phyloP scores from a whole-genome alignment of 92 coral and sea anemone species.

The Pocillopora grandis region DNA sequence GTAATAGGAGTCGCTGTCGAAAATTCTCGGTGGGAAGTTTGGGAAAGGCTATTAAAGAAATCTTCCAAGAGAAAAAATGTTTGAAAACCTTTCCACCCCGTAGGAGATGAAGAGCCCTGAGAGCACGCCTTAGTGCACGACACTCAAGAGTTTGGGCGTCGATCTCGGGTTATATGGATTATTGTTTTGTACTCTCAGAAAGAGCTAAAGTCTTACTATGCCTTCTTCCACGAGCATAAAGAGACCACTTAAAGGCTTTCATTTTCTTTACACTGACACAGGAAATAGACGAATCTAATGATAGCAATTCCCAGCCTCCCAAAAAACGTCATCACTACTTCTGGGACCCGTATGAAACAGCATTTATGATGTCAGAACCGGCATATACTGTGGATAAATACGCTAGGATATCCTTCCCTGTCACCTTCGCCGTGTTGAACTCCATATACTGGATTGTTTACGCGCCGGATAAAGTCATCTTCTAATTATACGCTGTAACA shows the following conservation, averaged over 20 bases:
- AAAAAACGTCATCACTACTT: slow-evolving; percentile 58
- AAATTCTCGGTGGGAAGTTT: too few relatives aligned
- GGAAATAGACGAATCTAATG: slow-evolving; percentile 27
- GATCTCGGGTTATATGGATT: too few relatives aligned
- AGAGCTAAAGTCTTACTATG: too few relatives aligned
- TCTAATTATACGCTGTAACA: slow-evolving; percentile 17
- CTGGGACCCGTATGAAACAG: slow-evolving; percentile 75
- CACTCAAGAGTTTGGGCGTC: too few relatives aligned
- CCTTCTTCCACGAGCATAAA: background rate
- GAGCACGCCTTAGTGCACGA: too few relatives aligned
- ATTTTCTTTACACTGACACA: background rate
- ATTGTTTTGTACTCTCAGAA: too few relatives aligned
- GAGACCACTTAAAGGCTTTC: background rate
- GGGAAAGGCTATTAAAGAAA: too few relatives aligned
- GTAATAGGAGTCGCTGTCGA: too few relatives aligned
- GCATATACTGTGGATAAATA: slow-evolving; percentile 75
- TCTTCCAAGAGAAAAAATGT: too few relatives aligned
- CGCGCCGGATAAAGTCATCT: slow-evolving; percentile 87
- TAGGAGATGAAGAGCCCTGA: too few relatives aligned
- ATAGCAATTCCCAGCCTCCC: background rate
- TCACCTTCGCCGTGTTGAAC: slow-evolving; percentile 73
- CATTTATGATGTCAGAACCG: slow-evolving; percentile 62
- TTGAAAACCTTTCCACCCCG: too few relatives aligned
- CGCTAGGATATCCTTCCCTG: slow-evolving; percentile 82
- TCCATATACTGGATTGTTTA: slow-evolving; percentile 87